phyloP scores from a whole-genome alignment of 2,888 invertebrate species.

The Drosophila basisetae region DNA sequence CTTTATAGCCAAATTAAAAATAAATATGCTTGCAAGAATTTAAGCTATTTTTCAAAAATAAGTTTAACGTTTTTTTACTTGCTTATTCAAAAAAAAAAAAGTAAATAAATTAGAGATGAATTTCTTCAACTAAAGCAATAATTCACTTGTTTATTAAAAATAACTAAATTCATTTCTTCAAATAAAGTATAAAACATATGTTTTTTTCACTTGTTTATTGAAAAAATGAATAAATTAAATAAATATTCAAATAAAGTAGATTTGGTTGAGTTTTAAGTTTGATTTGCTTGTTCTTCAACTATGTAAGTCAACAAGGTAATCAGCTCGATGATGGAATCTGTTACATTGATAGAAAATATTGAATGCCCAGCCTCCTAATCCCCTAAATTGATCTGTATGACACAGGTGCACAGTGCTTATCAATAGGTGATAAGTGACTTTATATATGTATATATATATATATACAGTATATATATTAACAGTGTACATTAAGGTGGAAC shows the following conservation, averaged over 20 bases:
- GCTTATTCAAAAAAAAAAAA: background rate
- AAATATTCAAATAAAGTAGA: no score
- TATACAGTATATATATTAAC: background rate
- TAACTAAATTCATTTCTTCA: no score
- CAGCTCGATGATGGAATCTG: background rate
- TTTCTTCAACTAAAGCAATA: background rate
- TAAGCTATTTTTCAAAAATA: background rate
- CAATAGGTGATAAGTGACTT: slow-evolving; percentile 2
- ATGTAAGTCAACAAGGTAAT: background rate
- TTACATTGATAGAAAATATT: background rate
- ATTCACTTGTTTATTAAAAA: no score
- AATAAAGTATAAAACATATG: no score
- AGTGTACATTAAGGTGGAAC: slow-evolving; percentile 29
- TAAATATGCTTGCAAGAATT: background rate
- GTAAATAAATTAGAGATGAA: background rate
- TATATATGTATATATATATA: background rate
- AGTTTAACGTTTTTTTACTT: background rate
- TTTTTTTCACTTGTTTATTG: no score
- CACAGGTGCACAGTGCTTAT: slow-evolving; percentile 35
- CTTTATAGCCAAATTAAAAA: background rate
- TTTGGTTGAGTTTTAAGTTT: no score
- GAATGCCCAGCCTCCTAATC: slow-evolving; percentile 21
- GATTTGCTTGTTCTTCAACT: background rate
- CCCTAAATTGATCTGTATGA: background rate
- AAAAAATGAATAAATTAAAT: no score